A percentile compares a stretch with the other conserved stretches of the same genome.
Conservation (phyloP, 2,113 vertebrate genomes). For the Cairina moschata region DNA sequence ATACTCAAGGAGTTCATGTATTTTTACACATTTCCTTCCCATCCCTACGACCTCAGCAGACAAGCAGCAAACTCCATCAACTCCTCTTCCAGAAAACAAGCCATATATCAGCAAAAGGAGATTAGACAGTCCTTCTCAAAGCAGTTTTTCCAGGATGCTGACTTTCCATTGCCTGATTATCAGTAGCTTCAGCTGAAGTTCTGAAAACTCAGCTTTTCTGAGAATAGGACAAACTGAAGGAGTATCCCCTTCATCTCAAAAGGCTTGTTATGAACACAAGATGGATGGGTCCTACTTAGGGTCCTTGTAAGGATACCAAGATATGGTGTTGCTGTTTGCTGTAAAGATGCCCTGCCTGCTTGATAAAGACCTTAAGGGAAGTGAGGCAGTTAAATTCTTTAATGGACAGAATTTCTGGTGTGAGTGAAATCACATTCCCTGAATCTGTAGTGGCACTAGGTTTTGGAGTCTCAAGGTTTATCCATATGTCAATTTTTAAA, state of each 20-base stretch:
- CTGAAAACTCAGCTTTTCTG: not conserved
- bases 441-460: not conserved
- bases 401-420: not conserved
- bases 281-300: not conserved
- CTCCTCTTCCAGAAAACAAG: not conserved
- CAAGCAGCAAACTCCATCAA: not conserved
- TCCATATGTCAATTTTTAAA: not conserved
- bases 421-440: not conserved
- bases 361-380: not conserved
- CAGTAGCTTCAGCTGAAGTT: not conserved
- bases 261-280: not conserved
- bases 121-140: not conserved
- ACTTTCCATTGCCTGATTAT: not conserved
- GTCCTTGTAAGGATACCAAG: not conserved
- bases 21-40: not conserved
- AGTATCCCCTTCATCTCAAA: not conserved
- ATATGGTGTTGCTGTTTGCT: not conserved
- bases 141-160: not conserved
- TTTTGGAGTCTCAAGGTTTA: not conserved
- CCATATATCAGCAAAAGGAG: not conserved
- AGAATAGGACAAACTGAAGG: not conserved
- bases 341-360: not conserved
- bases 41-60: not conserved
- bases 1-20: fast-evolving
- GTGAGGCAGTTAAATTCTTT: not conserved